Conservation (phyloP, 2,113 vertebrate species). For the Phylloscopus trochiloides region DNA sequence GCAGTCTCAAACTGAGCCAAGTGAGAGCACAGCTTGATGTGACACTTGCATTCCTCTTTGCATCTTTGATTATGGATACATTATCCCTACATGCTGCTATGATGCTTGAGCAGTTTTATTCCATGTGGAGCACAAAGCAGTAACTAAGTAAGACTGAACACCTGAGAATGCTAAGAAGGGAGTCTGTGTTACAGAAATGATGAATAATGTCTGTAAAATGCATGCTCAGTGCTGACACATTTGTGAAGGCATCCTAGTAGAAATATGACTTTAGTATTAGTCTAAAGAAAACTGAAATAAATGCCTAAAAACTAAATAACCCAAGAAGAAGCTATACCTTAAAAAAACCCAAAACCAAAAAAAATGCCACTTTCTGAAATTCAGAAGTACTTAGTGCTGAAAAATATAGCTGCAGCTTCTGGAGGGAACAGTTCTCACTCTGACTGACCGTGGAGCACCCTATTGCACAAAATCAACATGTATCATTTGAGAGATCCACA, state of each 20-base stretch:
- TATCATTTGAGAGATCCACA: background rate
- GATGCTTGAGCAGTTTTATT: background rate
- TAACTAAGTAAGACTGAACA: background rate
- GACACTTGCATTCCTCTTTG: background rate
- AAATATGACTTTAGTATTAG: background rate
- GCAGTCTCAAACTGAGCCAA: background rate
- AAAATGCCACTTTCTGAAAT: background rate
- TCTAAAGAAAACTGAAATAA: background rate
- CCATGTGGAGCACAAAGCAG: background rate
- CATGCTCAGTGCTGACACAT: fast-evolving
- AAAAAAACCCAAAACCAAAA: too few species aligned
- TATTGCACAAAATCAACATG: background rate
- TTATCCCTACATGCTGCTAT: background rate
- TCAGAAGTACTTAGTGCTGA: background rate
- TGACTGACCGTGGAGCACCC: fast-evolving
- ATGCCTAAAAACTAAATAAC: background rate
- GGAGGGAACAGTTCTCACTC: background rate
- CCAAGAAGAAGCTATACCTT: background rate
- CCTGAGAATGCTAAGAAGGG: background rate
- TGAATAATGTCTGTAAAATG: background rate
- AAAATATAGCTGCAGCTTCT: background rate
- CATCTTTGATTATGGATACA: background rate
- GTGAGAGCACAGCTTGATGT: background rate
- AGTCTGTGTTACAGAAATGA: background rate
- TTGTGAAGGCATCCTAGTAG: background rate